A percentile compares a stretch with the other conserved stretches of the same genome.
These are phyloP conservation scores for Acridotheres tristis DNA, from an alignment of 2,797 vertebrate genomes.

Conservation along the genomic window DNA sequence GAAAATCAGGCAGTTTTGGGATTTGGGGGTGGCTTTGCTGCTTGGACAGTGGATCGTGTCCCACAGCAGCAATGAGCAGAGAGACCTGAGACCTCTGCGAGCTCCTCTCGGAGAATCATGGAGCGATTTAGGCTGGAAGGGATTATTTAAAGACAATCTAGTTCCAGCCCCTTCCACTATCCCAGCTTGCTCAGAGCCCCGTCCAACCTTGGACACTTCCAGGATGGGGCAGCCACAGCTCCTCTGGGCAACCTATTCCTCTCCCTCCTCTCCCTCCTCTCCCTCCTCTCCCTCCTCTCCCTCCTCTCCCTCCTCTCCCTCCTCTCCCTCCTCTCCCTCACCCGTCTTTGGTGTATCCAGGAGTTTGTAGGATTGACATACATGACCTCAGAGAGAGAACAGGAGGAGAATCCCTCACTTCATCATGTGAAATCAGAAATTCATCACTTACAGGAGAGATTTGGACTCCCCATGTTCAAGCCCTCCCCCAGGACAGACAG, in stretches of 20 bases:
- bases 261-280: neutral
- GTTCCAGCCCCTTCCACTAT: accelerated
- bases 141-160: neutral
- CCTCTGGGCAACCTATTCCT: neutral
- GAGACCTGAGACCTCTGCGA: accelerated
- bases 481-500: neutral
- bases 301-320: neutral
- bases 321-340: neutral
- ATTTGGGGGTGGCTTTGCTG: neutral
- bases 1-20: neutral
- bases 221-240: neutral
- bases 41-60: accelerated
- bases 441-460: neutral
- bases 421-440: neutral
- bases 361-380: neutral
- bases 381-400: neutral
- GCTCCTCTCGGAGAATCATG: neutral
- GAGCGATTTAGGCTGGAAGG: neutral
- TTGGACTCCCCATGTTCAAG: neutral
- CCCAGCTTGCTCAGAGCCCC: neutral
- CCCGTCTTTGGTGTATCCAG: neutral
- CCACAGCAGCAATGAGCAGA: neutral
- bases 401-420: neutral
- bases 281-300: neutral
- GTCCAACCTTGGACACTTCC: neutral